phyloP scores from a whole-genome alignment of 2,113 vertebrate species.

The Plecturocebus donacophilus region DNA sequence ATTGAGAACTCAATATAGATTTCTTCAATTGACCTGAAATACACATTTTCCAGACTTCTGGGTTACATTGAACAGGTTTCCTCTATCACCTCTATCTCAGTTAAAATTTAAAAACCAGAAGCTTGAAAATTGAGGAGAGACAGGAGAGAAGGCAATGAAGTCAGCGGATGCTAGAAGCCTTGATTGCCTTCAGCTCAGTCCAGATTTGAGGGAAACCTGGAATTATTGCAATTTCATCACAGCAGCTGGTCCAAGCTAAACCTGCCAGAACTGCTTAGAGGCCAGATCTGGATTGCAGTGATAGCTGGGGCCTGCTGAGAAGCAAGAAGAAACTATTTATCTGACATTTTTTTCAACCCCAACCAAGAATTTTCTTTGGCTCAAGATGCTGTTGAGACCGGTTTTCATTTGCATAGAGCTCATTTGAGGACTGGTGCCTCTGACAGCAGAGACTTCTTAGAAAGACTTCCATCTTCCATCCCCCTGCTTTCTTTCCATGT shows the following conservation, averaged over 20 bases:
- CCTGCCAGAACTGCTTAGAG: slow-evolving; percentile 63
- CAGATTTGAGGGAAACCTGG: slow-evolving; percentile 66
- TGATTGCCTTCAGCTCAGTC: slow-evolving; percentile 59
- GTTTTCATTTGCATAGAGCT: slow-evolving; percentile 70
- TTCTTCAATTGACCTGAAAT: slow-evolving; percentile 7
- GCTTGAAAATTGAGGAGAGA: slow-evolving; percentile 12
- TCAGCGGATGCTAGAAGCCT: slow-evolving; percentile 54
- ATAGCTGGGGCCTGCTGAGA: slow-evolving; percentile 70
- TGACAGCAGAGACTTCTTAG: slow-evolving; percentile 74
- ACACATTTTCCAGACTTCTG: slow-evolving; percentile 12
- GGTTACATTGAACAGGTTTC: neutral
- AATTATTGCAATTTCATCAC: slow-evolving; percentile 71
- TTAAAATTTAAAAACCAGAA: neutral
- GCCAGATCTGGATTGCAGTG: slow-evolving; percentile 68
- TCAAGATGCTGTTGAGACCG: slow-evolving; percentile 39
- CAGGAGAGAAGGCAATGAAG: slow-evolving; percentile 42
- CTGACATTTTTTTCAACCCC: slow-evolving; percentile 74
- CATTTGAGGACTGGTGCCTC: neutral
- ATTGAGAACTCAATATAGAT: neutral
- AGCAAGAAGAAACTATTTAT: slow-evolving; percentile 76
- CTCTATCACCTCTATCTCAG: neutral
- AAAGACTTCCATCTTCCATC: slow-evolving; percentile 49
- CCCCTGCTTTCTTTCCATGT: neutral
- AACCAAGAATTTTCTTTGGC: slow-evolving; percentile 78
- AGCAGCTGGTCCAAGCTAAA: slow-evolving; percentile 71